Base-by-base conservation (phyloP, 2,113 vertebrate species). In the Marcusenius ussheri region DNA sequence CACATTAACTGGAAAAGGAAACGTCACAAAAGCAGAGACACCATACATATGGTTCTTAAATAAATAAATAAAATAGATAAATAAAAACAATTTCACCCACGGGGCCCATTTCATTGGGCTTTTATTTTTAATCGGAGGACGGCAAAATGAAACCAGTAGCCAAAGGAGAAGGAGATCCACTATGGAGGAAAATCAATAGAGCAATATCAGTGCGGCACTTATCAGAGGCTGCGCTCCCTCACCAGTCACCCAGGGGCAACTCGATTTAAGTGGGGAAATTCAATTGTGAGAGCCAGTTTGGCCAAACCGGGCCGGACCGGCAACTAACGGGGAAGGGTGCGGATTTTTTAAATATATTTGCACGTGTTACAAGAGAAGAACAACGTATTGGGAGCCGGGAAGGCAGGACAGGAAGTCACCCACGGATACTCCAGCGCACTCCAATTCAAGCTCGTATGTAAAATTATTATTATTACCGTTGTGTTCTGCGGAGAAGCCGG, bases 181-280 rank as follows among this genome's bases (percentile, higher is more conserved):
- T 93, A 94, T 91, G 91, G 92, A 95, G 92, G 92, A 96, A 96
- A 96, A 96, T 96, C 96, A 96, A 96, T 96, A 96, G 92, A 53
- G 96, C 95, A 96, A 96, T 96, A 96, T 96, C 94, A 95, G 95
- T 93, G 93, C 92, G 89, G 92, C 95, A 96, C 96, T 96, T 96
- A 96, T 96, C 95, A 94, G 95, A 89, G 93, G 90, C 93, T 93
- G 91, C 88, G 93, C 93, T 93, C 93, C 94, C 92, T 92, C 93
- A 93, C 94, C 94, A 95, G 95, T 96, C 95, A 96, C 94, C 2
- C 92, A 93, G 94, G 94, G 95, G 93, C 94, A 94, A 95, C 94
- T 93, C 91, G 90, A 94, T 94, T 95, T 95, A 94, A 95, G 94
- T 91, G 94, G 85, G 93, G 91, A 91, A 94, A 95, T 95, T 95